phyloP scores from a whole-genome alignment of 2,113 vertebrate genomes.

The Boleophthalmus pectinirostris region DNA sequence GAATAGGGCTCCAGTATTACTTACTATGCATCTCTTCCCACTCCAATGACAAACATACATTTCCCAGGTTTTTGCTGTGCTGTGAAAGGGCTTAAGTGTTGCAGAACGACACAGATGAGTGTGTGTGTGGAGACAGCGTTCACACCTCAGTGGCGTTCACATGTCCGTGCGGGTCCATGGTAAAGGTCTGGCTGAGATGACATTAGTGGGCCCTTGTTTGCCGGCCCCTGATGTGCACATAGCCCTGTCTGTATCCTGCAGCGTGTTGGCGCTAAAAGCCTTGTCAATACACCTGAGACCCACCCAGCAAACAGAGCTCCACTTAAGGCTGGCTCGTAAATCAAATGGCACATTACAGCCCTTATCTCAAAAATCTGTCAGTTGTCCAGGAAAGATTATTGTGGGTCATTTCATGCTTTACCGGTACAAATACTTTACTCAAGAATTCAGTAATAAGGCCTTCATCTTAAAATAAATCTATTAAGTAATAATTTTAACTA shows the following conservation, averaged over 20 bases:
- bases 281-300: constrained; percentile 71
- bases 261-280: constrained; percentile 72
- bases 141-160: constrained; percentile 61
- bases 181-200: constrained; percentile 49
- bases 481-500: too few species aligned
- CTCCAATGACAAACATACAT: constrained; percentile 31
- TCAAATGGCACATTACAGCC: constrained; percentile 32
- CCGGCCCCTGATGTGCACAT: constrained; percentile 44
- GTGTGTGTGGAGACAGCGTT: constrained; percentile 39
- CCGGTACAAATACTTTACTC: constrained; percentile 14
- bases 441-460: background rate
- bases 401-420: constrained; percentile 18
- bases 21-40: constrained; percentile 12
- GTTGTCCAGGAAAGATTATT: constrained; percentile 15
- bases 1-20: background rate
- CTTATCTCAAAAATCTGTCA: constrained; percentile 16
- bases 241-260: constrained; percentile 62
- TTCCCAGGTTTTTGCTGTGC: constrained; percentile 31
- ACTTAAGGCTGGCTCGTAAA: constrained; percentile 62
- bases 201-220: constrained; percentile 63
- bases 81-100: constrained; percentile 55
- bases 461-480: too few species aligned
- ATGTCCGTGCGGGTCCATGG: constrained; percentile 43
- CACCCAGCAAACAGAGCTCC: constrained; percentile 70
- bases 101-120: constrained; percentile 23